phyloP scores from a whole-genome alignment of 2,113 vertebrate species.

The Chloropsis hardwickii region DNA sequence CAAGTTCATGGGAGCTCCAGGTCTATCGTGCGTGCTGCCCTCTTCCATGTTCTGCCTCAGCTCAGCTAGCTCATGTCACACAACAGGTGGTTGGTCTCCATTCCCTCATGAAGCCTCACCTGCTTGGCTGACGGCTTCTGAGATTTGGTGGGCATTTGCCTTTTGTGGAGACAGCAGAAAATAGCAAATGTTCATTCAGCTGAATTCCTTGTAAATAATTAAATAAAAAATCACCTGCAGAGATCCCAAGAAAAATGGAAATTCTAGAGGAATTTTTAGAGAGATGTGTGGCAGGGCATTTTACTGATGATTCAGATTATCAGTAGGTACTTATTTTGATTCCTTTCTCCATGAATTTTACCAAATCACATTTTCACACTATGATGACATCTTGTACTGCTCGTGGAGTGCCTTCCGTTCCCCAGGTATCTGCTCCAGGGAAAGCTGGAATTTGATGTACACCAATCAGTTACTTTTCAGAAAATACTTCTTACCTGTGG shows the following conservation, averaged over 20 bases:
- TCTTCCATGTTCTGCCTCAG: not conserved
- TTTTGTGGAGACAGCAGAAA: not conserved
- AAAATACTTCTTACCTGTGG: not conserved
- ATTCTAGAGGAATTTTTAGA: not conserved
- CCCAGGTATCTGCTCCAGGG: not conserved
- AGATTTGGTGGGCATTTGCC: not conserved
- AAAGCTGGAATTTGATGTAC: not conserved
- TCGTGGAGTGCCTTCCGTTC: not conserved
- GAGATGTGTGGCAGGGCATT: fast-evolving
- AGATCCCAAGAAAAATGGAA: not conserved
- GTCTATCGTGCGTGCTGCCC: not conserved
- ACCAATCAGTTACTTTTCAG: not conserved
- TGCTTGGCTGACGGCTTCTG: not conserved
- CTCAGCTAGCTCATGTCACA: not conserved
- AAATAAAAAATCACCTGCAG: not conserved
- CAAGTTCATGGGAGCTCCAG: not conserved
- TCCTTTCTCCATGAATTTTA: not conserved
- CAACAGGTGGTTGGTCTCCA: not conserved
- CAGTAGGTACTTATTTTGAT: not conserved
- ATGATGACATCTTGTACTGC: not conserved
- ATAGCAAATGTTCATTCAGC: not conserved
- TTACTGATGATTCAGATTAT: not conserved
- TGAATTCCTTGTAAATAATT: not conserved
- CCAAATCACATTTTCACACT: not conserved
- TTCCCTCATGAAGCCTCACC: not conserved